phyloP scores from a whole-genome alignment of 2,888 invertebrate genomes.

The Hemaris fuciformis region DNA sequence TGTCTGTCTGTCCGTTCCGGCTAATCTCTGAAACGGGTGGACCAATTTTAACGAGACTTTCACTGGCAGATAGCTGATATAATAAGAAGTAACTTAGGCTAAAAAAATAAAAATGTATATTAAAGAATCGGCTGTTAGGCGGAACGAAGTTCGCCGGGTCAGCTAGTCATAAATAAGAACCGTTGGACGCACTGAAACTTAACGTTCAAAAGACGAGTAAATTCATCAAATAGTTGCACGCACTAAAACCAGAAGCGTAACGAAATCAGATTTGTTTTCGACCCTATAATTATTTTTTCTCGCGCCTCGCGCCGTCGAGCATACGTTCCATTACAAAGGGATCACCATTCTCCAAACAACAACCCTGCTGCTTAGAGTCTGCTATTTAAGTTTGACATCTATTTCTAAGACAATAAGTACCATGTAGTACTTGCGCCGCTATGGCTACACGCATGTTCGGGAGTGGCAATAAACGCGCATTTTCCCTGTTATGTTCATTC shows the following conservation, averaged over 20 bases:
- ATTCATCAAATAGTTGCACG: too few species aligned
- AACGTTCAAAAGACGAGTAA: too few species aligned
- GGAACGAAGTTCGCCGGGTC: too few species aligned
- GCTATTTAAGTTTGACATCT: constrained; percentile 5
- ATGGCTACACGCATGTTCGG: constrained; percentile 24
- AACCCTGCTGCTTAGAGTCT: constrained; percentile 8
- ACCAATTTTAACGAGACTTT: too few species aligned
- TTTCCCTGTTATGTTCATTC: constrained; percentile 45
- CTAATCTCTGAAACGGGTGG: too few species aligned
- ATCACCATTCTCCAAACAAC: constrained; percentile 41
- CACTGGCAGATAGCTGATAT: too few species aligned
- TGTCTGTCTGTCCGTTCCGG: too few species aligned
- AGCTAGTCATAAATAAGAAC: too few species aligned
- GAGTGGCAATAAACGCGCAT: constrained; percentile 54
- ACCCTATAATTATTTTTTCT: constrained; percentile 56
- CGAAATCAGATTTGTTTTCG: constrained; percentile 27
- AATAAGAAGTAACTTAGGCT: too few species aligned
- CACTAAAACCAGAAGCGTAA: background rate
- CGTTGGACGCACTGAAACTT: too few species aligned
- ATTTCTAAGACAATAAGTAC: constrained; percentile 4
- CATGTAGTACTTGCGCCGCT: background rate
- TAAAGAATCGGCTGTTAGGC: too few species aligned
- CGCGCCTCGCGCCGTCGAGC: constrained; percentile 11
- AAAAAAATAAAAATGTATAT: too few species aligned
- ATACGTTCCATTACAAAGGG: constrained; percentile 59